Percentiles rank a stretch among this genome's conserved stretches.
Conservation (phyloP, 2,113 vertebrate genomes). For the Maccullochella peelii region DNA sequence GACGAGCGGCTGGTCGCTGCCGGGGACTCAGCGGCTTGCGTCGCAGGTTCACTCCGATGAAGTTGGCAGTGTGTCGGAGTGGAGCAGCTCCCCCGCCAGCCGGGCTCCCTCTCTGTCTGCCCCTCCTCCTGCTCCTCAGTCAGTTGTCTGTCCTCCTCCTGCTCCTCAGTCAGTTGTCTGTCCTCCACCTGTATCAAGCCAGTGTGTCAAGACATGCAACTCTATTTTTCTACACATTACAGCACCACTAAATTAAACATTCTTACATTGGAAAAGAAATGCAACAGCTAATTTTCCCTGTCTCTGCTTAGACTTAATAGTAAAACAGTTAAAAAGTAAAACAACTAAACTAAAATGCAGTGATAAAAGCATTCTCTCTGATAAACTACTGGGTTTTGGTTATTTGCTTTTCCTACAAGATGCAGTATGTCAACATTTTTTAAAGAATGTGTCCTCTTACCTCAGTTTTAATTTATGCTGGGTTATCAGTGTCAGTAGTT, state of each 20-base stretch:
- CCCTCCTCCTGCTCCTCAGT: slow-evolving; percentile 47
- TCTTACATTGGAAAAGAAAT: no score
- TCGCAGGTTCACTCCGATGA: slow-evolving; percentile 43
- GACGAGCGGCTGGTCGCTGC: slow-evolving; percentile 46
- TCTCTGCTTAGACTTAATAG: not conserved
- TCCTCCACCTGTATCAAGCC: slow-evolving; percentile 54
- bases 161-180: slow-evolving; percentile 52
- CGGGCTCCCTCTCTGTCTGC: slow-evolving; percentile 7
- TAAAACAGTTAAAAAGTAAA: not conserved
- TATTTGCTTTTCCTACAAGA: not conserved
- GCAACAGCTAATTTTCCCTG: not conserved
- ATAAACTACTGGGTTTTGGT: not conserved
- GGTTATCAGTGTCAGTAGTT: not conserved
- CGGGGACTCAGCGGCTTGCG: slow-evolving; percentile 31
- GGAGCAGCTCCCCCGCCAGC: slow-evolving; percentile 40
- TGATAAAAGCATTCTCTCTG: not conserved
- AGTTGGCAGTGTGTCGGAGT: slow-evolving; percentile 43
- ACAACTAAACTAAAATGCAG: not conserved
- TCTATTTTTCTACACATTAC: not conserved
- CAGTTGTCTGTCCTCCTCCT: slow-evolving; percentile 63
- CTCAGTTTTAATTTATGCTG: not conserved
- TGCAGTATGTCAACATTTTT: not conserved
- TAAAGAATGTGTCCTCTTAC: not conserved
- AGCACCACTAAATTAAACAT: not conserved
- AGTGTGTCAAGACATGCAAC: not conserved